phyloP scores from a whole-genome alignment of 2,113 vertebrate genomes.

The Apaloderma vittatum region DNA sequence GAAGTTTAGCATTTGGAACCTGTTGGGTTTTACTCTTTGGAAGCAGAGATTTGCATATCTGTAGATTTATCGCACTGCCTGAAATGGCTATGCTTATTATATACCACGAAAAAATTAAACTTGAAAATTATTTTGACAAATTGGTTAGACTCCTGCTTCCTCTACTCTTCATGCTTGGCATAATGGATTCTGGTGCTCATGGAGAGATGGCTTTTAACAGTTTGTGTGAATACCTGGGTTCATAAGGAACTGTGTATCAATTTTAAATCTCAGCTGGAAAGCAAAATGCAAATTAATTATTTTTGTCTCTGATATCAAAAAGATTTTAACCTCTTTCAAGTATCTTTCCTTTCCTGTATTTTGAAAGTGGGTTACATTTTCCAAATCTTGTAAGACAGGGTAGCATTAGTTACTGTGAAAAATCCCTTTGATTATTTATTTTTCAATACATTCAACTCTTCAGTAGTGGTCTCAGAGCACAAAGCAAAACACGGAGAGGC shows the following conservation, averaged over 20 bases:
- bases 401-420: background rate
- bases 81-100: background rate
- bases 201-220: background rate
- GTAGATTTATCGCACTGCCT: background rate
- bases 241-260: background rate
- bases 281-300: background rate
- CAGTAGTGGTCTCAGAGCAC: background rate
- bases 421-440: background rate
- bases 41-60: background rate
- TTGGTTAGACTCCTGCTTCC: background rate
- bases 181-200: background rate
- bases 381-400: background rate
- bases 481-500: background rate
- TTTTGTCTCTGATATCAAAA: background rate
- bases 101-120: background rate
- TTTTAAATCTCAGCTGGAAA: constrained; percentile 32
- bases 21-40: background rate
- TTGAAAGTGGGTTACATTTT: background rate
- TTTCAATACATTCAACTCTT: background rate
- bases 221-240: background rate
- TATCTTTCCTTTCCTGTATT: background rate
- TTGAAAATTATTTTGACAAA: constrained; percentile 26
- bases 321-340: background rate
- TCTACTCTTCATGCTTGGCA: background rate
- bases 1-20: background rate